These are phyloP conservation scores for Neelides folsomi DNA, from an alignment of 2,888 invertebrate species.

Conservation along the genomic window DNA sequence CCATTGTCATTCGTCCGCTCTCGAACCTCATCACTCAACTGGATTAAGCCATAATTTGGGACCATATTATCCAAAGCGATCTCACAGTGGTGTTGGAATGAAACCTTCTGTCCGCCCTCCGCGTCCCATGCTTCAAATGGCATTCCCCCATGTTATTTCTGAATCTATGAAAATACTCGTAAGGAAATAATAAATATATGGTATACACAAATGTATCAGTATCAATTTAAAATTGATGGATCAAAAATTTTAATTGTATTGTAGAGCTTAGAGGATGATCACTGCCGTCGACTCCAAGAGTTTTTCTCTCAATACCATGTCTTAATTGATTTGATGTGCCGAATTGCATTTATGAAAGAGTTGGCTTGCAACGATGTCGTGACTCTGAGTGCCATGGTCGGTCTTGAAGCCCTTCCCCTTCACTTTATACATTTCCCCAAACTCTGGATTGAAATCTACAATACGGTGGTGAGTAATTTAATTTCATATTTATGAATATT, in stretches of 20 bases:
- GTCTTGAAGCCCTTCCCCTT: slow-evolving; percentile 75
- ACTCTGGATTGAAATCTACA: slow-evolving; percentile 78
- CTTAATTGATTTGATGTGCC: slow-evolving; percentile 71
- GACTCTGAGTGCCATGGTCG: slow-evolving; percentile 73
- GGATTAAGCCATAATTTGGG: slow-evolving; percentile 53
- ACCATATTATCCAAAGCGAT: slow-evolving; percentile 55
- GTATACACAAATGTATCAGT: background rate
- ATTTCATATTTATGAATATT: no score
- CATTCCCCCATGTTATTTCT: slow-evolving; percentile 60
- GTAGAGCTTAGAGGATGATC: slow-evolving; percentile 60
- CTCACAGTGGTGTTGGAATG: slow-evolving; percentile 45
- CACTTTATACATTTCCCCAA: slow-evolving; percentile 80
- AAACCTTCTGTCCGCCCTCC: slow-evolving; percentile 56
- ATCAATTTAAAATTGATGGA: no score
- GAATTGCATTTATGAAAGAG: slow-evolving; percentile 76
- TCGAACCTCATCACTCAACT: slow-evolving; percentile 52
- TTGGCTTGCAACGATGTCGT: slow-evolving; percentile 74
- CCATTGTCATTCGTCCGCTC: slow-evolving; percentile 57
- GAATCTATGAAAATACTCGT: slow-evolving; percentile 49
- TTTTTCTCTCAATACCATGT: slow-evolving; percentile 80
- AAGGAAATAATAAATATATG: background rate
- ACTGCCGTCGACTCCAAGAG: slow-evolving; percentile 58
- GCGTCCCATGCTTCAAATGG: slow-evolving; percentile 72
- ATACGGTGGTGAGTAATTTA: slow-evolving; percentile 48
- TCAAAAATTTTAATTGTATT: slow-evolving; percentile 25